Base-by-base conservation (phyloP, 2,888 invertebrate species). In the Cheiracanthium punctorium region DNA sequence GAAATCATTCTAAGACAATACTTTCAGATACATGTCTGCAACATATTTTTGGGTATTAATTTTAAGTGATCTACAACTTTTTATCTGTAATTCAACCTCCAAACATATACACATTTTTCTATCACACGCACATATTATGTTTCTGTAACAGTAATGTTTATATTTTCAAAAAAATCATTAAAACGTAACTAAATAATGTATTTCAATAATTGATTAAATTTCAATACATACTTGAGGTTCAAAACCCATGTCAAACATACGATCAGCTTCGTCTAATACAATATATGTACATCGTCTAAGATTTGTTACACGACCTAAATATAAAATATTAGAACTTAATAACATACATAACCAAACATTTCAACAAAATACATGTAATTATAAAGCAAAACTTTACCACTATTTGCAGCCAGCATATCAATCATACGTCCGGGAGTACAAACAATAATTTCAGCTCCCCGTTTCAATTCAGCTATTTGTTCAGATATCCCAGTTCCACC, bases 161-260 rank as follows among this genome's bases (percentile, higher is more conserved):
- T n/a, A n/a, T n/a, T n/a, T n/a, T n/a, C n/a, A n/a, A n/a, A n/a
- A n/a, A n/a, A n/a, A n/a, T n/a, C n/a, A n/a, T n/a, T n/a, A n/a
- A n/a, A n/a, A n/a, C n/a, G n/a, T 67, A 29, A 64, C 24, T 20
- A 41, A 14, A 30, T 30, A 52, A 4, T 24, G 12, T 4, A 75
- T 0, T n/a, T n/a, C n/a, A n/a, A 24, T 0, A 73, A 30, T 17
- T 12, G 17, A n/a, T n/a, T n/a, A n/a, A n/a, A n/a, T n/a, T n/a
- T n/a, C n/a, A n/a, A n/a, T 29, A 43, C 88, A 73, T 89, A 95
- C 95, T 93, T 98, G 98, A 0, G 98, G 98, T 92, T 99, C 99
- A 91, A 99, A 99, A 24, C 98, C 98, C 98, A 99, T 98, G 91
- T 99, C 99, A 91, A 99, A 99, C 99, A 99, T 99, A 64, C 99